phyloP scores from a whole-genome alignment of 2,888 invertebrate genomes.

The Magallana nippona region DNA sequence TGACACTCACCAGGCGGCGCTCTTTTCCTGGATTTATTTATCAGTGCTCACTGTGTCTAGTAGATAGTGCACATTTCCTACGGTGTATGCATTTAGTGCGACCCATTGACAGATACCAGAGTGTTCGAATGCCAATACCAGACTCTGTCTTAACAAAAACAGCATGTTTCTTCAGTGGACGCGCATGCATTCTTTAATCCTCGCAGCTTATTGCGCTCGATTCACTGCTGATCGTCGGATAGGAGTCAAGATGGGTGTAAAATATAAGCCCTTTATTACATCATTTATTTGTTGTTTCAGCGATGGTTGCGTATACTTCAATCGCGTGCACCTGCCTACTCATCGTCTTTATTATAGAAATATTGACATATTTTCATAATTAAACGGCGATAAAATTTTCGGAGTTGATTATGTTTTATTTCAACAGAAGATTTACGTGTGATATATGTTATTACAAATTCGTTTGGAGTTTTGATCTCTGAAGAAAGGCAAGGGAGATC shows the following conservation, averaged over 20 bases:
- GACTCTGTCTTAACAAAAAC: too few species aligned
- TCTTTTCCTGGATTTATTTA: too few species aligned
- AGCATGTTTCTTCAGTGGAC: neutral
- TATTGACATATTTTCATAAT: constrained; percentile 6
- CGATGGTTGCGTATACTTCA: constrained; percentile 3
- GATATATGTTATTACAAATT: neutral
- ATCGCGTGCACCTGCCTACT: neutral
- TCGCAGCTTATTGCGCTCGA: neutral
- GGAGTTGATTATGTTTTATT: neutral
- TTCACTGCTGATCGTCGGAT: neutral
- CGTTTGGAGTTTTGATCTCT: neutral
- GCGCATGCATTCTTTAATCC: neutral
- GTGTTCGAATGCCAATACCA: too few species aligned
- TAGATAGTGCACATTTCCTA: too few species aligned
- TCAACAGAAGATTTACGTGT: neutral
- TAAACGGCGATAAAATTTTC: neutral
- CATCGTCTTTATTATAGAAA: neutral
- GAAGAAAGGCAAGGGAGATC: neutral
- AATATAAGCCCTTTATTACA: constrained; percentile 1
- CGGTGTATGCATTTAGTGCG: too few species aligned
- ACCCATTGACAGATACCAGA: too few species aligned
- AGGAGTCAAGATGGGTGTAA: neutral
- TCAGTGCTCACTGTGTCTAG: too few species aligned
- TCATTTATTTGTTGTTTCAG: constrained; percentile 18
- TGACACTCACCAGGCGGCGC: too few species aligned